These are phyloP conservation scores for Drosophila lutescens DNA, from an alignment of 2,888 invertebrate species.

Conservation along the genomic window DNA sequence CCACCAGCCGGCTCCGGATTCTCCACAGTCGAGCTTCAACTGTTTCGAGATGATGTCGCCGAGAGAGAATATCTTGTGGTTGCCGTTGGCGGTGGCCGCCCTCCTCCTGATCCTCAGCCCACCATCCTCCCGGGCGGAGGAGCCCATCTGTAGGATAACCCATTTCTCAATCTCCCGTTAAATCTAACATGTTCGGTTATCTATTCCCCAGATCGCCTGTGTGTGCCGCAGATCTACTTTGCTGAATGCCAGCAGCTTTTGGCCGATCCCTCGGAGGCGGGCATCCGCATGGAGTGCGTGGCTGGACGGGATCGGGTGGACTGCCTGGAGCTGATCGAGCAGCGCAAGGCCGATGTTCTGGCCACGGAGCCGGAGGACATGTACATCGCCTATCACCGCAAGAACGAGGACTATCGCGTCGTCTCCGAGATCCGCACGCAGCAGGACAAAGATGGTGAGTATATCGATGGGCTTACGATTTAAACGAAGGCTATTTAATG, in stretches of 20 bases:
- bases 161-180: no score
- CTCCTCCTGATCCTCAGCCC: constrained; percentile 22
- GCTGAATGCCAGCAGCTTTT: constrained; percentile 87
- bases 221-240: constrained; percentile 88
- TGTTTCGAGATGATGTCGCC: constrained; percentile 39
- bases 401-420: constrained; percentile 90
- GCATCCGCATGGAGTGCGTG: constrained; percentile 88
- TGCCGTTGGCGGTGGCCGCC: constrained; percentile 31
- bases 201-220: constrained; percentile 88
- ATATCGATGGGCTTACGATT: no score
- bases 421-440: constrained; percentile 91
- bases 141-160: constrained; percentile 64
- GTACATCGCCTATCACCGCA: constrained; percentile 91
- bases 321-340: constrained; percentile 90
- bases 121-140: constrained; percentile 52
- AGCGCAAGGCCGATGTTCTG: constrained; percentile 91
- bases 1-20: constrained; percentile 57
- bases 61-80: constrained; percentile 33
- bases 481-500: constrained; percentile 70
- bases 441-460: constrained; percentile 89
- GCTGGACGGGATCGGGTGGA: constrained; percentile 88
- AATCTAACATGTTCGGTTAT: no score
- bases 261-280: constrained; percentile 84
- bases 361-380: constrained; percentile 94
- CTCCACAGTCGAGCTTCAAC: constrained; percentile 63